Evolutionary conservation across 2,888 invertebrate genomes (phyloP), one percentile per base, ranked within the genome.

Genomic region (Agrochola macilenta): DNA sequence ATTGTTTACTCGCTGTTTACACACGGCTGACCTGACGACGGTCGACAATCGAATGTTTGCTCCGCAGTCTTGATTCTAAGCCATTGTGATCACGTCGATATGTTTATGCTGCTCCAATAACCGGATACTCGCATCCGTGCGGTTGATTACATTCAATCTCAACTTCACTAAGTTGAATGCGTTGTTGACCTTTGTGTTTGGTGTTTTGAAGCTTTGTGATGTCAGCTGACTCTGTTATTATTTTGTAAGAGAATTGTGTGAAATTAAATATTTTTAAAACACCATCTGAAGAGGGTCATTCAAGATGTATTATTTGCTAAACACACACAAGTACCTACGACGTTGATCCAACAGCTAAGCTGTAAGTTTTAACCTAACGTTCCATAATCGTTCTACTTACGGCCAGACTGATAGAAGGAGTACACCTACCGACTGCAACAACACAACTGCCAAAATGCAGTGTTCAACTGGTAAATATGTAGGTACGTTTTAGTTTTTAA

Each of bases 41-140:
- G 91, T 90, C 88, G 92, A 94, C 95, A 94, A 94, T 95, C 89
- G 93, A 90, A 92, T 95, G 95, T 95, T 95, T 95, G 92, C 89
- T 90, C 91, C 91, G 87, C 91, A 89, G 88, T 87, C 90, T 92
- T 90, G 91, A 89, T 89, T 89, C 88, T 86, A 87, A 87, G 86
- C 93, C 92, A 95, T 95, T 95, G 95, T 95, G 85, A 89, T 89
- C 70, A 86, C 85, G 89, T 91, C 89, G 89, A 89, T 90, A 90
- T 93, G 93, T 95, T 93, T 94, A 93, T 90, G 82, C 83, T 90
- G 85, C 84, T 84, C 76, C 82, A 81, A 84, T 87, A 85, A 84
- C 82, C 74, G 85, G 86, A 86, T 69, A 76, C 60, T 73, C 39
- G 64, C 78, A 74, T 85, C 78, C 75, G 58, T 69, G 61, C 23